Percentiles rank a stretch among this genome's conserved stretches.
phyloP scores from a whole-genome alignment of 2,888 invertebrate genomes.

The Aphodius sticticus region DNA sequence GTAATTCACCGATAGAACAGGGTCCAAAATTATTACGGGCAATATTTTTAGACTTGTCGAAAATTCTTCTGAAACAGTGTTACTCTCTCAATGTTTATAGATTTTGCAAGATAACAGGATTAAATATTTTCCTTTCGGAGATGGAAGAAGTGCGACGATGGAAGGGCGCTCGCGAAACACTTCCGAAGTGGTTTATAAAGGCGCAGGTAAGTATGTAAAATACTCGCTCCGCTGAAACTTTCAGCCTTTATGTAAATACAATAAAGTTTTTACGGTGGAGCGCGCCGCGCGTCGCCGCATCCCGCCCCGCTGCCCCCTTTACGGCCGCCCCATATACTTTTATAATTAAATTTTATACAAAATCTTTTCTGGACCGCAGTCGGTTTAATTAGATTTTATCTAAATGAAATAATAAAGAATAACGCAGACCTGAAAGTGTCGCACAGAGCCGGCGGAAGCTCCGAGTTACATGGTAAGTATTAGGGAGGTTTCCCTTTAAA shows the following conservation, averaged over 20 bases:
- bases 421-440: conserved; percentile 38
- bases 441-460: neutral
- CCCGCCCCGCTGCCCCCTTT: neutral
- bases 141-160: neutral
- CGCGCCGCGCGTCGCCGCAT: neutral
- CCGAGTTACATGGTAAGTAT: neutral
- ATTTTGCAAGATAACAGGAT: conserved; percentile 18
- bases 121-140: conserved; percentile 25
- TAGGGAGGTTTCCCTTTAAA: neutral
- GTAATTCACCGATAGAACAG: no score
- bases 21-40: no score
- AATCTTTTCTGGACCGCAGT: conserved; percentile 47
- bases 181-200: conserved; percentile 22
- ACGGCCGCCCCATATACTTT: conserved; percentile 42
- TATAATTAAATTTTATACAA: conserved; percentile 50
- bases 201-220: conserved; percentile 31
- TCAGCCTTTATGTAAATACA: conserved; percentile 30
- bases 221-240: conserved; percentile 29
- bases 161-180: neutral
- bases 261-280: conserved; percentile 27
- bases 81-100: conserved; percentile 25
- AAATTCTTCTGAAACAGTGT: neutral
- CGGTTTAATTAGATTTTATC: conserved; percentile 50
- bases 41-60: neutral
- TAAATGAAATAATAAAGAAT: conserved; percentile 49